Percentiles rank a stretch among this genome's conserved stretches.
phyloP scores from a whole-genome alignment of 1,140 invertebrate species.

The Drosophila chauvacae region DNA sequence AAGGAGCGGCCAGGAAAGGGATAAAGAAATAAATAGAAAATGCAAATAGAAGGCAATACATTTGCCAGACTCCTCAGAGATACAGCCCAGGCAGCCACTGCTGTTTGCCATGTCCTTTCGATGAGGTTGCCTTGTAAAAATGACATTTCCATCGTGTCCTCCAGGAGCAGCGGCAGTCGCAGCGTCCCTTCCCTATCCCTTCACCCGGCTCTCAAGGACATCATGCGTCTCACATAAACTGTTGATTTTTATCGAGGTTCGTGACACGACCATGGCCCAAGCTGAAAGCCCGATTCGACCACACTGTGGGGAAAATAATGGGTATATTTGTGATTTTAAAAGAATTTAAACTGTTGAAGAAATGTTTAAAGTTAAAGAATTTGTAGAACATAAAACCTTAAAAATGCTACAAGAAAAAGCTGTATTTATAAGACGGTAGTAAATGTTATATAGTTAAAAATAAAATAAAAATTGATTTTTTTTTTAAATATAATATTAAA shows the following conservation, averaged over 20 bases:
- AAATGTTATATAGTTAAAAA: no score
- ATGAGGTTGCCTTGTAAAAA: conserved; percentile 40
- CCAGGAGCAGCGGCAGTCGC: neutral
- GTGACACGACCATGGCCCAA: conserved; percentile 52
- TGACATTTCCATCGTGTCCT: conserved; percentile 48
- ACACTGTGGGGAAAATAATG: neutral
- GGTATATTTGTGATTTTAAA: no score
- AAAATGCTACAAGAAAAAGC: neutral
- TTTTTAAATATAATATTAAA: no score
- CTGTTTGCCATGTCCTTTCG: conserved; percentile 54
- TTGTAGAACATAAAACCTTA: neutral
- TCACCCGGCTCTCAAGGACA: conserved; percentile 66
- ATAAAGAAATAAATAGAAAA: conserved; percentile 84
- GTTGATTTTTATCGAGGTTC: conserved; percentile 78
- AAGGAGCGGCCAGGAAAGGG: conserved; percentile 54
- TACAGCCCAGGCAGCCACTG: conserved; percentile 9
- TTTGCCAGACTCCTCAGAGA: conserved; percentile 57
- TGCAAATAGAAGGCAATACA: conserved; percentile 82
- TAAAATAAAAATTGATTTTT: no score
- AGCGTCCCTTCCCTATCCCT: neutral
- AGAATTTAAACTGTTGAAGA: no score
- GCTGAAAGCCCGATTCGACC: neutral
- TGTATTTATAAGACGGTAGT: no score
- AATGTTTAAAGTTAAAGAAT: no score
- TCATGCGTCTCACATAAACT: conserved; percentile 77